phyloP scores from a whole-genome alignment of 1,140 invertebrate genomes.

The Megalonaias nervosa region DNA sequence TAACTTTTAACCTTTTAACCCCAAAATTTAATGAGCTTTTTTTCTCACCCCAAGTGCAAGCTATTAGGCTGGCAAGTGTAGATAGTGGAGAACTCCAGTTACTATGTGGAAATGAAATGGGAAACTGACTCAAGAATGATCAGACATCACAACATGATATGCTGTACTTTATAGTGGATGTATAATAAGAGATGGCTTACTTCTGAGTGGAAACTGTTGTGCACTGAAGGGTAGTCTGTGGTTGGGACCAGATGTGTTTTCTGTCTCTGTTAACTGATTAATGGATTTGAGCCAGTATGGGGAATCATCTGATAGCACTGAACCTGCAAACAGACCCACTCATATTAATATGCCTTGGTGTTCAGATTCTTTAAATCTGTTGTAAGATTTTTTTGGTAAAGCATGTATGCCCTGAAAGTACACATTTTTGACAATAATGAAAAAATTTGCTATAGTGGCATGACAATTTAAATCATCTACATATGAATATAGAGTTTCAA shows the following conservation, averaged over 20 bases:
- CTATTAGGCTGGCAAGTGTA: too few species aligned
- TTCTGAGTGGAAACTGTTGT: constrained; percentile 65
- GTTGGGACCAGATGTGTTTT: constrained; percentile 47
- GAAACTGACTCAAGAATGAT: background rate
- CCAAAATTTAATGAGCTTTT: background rate
- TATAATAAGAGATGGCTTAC: constrained; percentile 24
- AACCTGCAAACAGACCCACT: constrained; percentile 32
- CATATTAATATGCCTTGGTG: background rate
- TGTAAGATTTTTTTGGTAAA: too few species aligned
- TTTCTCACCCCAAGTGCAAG: background rate
- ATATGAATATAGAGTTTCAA: too few species aligned
- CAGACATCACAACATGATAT: background rate
- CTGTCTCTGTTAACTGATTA: constrained; percentile 72
- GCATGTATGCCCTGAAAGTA: too few species aligned
- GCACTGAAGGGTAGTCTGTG: constrained; percentile 62
- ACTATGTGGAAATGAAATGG: too few species aligned
- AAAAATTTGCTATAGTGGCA: too few species aligned
- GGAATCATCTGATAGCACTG: constrained; percentile 65
- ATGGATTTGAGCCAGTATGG: constrained; percentile 74
- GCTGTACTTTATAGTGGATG: too few species aligned
- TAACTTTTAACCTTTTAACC: background rate
- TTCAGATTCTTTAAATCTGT: background rate
- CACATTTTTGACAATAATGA: too few species aligned
- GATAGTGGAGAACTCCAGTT: too few species aligned
- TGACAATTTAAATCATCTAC: too few species aligned